A percentile compares a stretch with the other conserved stretches of the same genome.
Conservation (phyloP, 2,113 vertebrate species). For the Ochotona princeps region DNA sequence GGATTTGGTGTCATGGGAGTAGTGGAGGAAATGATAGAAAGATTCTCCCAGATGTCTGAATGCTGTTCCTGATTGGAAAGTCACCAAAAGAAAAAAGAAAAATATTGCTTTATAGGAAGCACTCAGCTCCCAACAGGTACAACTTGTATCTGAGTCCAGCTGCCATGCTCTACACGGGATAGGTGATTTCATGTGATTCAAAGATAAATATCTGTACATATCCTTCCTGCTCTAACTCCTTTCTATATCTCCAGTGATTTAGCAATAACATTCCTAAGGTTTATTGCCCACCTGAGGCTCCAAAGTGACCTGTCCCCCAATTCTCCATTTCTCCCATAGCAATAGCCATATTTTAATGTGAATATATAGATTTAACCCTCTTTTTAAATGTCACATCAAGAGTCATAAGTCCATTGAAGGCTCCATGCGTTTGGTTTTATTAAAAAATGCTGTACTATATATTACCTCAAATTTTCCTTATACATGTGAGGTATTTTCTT, state of each 20-base stretch:
- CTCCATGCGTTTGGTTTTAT: background rate
- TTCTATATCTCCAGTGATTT: background rate
- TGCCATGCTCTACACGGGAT: background rate
- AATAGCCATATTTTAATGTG: background rate
- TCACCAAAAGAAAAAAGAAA: background rate
- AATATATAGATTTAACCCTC: background rate
- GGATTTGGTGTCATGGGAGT: slow-evolving; percentile 23
- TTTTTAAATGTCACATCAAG: background rate
- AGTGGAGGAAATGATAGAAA: background rate
- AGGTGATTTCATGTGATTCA: background rate
- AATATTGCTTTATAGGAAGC: background rate
- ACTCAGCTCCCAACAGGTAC: background rate
- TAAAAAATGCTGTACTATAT: background rate
- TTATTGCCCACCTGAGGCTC: background rate
- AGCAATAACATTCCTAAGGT: background rate
- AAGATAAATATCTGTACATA: background rate
- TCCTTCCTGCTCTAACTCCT: background rate
- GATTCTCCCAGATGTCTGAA: background rate
- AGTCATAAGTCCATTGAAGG: background rate
- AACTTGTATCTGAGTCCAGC: background rate
- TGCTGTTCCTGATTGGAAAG: background rate
- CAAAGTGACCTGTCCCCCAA: background rate
- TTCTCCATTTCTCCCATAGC: background rate
- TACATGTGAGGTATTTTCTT: background rate
- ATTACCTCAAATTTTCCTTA: background rate